These are phyloP conservation scores for Garrulus glandarius DNA, from an alignment of 2,797 vertebrate genomes.

Conservation along the genomic window DNA sequence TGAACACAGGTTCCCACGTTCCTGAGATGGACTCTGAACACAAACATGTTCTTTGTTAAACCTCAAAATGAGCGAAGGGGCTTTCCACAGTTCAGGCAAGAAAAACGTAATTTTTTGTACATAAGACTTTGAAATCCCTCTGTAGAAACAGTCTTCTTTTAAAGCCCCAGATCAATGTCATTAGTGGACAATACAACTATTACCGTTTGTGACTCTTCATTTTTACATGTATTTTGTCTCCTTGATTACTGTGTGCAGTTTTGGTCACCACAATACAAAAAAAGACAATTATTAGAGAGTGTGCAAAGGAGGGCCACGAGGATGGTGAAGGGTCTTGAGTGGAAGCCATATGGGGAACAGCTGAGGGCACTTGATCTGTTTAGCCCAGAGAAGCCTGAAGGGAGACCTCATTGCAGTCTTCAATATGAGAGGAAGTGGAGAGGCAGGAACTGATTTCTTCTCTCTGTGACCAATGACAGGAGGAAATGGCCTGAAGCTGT, in stretches of 20 bases:
- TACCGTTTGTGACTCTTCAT: not conserved
- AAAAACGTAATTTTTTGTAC: not conserved
- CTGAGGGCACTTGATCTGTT: not conserved
- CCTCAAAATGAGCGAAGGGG: not conserved
- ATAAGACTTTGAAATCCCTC: not conserved
- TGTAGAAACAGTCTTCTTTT: not conserved
- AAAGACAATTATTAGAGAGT: too few relatives aligned
- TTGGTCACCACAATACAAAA: not conserved
- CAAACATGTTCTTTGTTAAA: not conserved
- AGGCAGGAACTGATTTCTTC: not conserved
- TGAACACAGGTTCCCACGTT: not conserved
- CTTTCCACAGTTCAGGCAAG: not conserved
- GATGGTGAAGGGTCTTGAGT: not conserved
- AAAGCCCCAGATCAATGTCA: not conserved
- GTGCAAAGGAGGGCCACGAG: not conserved
- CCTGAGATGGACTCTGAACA: not conserved
- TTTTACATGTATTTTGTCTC: not conserved
- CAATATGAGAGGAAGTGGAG: not conserved
- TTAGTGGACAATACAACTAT: not conserved
- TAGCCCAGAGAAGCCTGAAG: not conserved
- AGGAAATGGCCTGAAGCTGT: not conserved
- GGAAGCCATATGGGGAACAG: not conserved
- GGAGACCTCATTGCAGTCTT: not conserved
- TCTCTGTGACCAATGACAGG: not conserved
- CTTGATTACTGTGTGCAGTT: not conserved